Evolutionary conservation across 2,113 vertebrate genomes (phyloP), one percentile per base, ranked within the genome.

Genomic region (Archilochus colubris): DNA sequence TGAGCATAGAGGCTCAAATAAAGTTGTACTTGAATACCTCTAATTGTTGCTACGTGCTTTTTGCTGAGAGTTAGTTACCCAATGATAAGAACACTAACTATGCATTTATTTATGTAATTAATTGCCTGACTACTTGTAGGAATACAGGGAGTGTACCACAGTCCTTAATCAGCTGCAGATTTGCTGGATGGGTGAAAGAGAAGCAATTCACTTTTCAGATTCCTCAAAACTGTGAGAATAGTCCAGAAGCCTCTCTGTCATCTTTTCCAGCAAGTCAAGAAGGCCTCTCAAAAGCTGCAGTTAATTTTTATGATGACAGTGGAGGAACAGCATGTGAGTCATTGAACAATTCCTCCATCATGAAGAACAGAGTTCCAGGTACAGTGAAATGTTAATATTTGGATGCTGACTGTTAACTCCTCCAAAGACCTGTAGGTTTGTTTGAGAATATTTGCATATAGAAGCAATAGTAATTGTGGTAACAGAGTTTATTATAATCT

Each of bases 171-270:
- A 97, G 95, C 95, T 99, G 98, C 92, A 98, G 96, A 85, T 98
- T 99, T 94, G 98, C 98, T 68, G 98, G 98, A 94, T 99, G 99
- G 99, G 98, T 99, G 91, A 98, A 98, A 76, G 95, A 97, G 64
- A 97, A 97, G 36, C 99, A 99, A 78, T 99, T 99, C 95, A 95
- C 89, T 59, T 69, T 98, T 85, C 94, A 94, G 16, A 74, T 82
- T 46, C 91, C 89, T 86, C 64, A 67, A 17, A 55, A 74, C 63
- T 33, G 2, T 46, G 96, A 94, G 6, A 17, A 19, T 7, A 63
- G 28, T 86, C 64, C 84, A 6, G 53, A 54, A 30, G 54, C 6
- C 0, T n/a, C 58, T 70, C 24, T 63, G 48, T 55, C 72, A 54
- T 66, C 93, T 72, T 23, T 24, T 82, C 68, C 88, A 69, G 27